Conservation (phyloP, 1,140 invertebrate species). For the Leptopilina clavipes region DNA sequence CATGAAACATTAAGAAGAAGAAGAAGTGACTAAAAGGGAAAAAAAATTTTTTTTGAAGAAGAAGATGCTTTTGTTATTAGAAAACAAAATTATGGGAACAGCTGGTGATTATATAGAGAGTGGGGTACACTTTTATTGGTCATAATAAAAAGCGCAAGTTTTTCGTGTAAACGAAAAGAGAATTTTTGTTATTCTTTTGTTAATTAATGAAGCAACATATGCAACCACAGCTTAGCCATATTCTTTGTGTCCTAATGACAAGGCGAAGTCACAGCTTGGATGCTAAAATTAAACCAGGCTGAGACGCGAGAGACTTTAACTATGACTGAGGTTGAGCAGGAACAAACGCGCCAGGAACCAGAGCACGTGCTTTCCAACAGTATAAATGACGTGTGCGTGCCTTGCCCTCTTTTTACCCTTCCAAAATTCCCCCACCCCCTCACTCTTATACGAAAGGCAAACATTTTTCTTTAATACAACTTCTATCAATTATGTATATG, state of each 20-base stretch:
- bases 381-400: constrained; percentile 66
- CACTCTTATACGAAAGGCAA: neutral
- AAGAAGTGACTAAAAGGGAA: constrained; percentile 7
- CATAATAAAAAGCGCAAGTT: neutral
- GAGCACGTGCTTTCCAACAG: constrained; percentile 73
- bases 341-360: constrained; percentile 72
- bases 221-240: constrained; percentile 49
- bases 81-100: constrained; percentile 5
- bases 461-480: constrained; percentile 44
- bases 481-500: constrained; percentile 42
- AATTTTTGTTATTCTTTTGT: constrained; percentile 33
- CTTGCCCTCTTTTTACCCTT: constrained; percentile 59
- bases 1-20: too few species aligned
- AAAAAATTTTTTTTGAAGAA: neutral
- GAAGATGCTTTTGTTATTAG: neutral
- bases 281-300: constrained; percentile 58
- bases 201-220: constrained; percentile 32
- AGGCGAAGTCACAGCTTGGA: constrained; percentile 58
- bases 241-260: constrained; percentile 70
- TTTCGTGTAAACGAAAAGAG: neutral
- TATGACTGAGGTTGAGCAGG: constrained; percentile 65
- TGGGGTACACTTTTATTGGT: constrained; percentile 13
- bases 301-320: constrained; percentile 56
- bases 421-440: constrained; percentile 23
- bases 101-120: constrained; percentile 11